These are phyloP conservation scores for Poeciliopsis paucimaculata DNA, from an alignment of 2,797 vertebrate species.

Conservation along the genomic window DNA sequence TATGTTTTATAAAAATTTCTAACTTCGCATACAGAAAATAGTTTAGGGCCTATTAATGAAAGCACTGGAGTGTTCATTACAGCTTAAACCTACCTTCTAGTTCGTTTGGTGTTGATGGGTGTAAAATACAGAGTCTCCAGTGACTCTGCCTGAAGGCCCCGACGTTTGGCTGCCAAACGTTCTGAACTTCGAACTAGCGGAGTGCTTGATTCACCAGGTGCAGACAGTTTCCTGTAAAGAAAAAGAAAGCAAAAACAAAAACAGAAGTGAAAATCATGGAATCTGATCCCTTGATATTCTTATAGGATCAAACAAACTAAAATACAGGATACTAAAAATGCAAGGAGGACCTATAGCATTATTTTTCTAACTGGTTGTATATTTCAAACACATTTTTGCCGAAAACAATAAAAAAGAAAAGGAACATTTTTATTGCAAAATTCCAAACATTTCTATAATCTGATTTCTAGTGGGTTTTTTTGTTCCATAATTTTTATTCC, in stretches of 20 bases:
- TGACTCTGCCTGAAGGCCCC: conserved; percentile 79
- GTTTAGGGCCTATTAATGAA: not conserved
- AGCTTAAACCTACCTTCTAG: conserved; percentile 47
- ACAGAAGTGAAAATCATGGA: not conserved
- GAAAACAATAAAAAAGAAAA: not conserved
- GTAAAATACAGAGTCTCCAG: conserved; percentile 92
- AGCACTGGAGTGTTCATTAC: too few species aligned
- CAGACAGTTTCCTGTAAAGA: conserved; percentile 72
- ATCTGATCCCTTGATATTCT: not conserved
- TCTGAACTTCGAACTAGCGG: conserved; percentile 78
- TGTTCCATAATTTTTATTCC: not conserved
- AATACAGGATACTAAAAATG: too few species aligned
- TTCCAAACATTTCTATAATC: not conserved
- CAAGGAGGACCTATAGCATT: not conserved
- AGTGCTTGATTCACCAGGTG: conserved; percentile 72
- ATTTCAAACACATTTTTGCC: not conserved
- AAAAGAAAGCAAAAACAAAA: not conserved
- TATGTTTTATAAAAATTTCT: not conserved
- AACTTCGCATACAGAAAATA: not conserved
- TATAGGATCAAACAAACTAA: not conserved
- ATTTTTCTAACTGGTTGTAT: not conserved
- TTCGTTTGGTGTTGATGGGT: conserved; percentile 77
- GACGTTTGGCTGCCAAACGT: conserved; percentile 76
- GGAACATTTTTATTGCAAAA: not conserved
- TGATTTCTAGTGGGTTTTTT: not conserved